Conservation (phyloP, 2,113 vertebrate genomes). For the Myrmecobius fasciatus region DNA sequence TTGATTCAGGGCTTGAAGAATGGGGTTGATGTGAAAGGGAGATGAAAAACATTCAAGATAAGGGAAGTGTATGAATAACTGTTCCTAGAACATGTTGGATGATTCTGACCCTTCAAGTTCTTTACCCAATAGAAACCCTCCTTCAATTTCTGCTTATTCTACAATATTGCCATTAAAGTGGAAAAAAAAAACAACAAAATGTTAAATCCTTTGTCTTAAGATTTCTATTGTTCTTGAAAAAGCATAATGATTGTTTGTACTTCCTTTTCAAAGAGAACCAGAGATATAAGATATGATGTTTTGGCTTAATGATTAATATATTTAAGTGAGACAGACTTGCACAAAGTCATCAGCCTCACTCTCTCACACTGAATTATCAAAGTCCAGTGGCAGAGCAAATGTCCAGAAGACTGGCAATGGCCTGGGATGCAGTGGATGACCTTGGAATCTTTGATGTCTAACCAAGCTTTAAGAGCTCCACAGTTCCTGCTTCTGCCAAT, state of each 20-base stretch:
- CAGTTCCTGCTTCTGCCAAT: not conserved
- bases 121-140: not conserved
- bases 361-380: constrained; percentile 1
- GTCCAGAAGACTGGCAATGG: not conserved
- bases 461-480: not conserved
- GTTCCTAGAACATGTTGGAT: not conserved
- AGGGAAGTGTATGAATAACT: not conserved
- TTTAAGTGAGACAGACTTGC: not conserved
- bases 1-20: not conserved
- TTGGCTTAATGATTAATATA: not conserved
- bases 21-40: not conserved
- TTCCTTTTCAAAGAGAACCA: not conserved
- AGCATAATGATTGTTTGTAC: not conserved
- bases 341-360: not conserved
- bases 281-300: not conserved
- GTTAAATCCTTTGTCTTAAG: not conserved
- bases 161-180: not conserved
- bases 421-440: not conserved
- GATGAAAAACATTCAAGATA: not conserved
- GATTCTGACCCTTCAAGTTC: not conserved
- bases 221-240: not conserved
- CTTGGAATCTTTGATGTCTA: not conserved
- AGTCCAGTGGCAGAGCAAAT: not conserved
- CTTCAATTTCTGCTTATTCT: not conserved
- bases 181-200: not conserved